phyloP scores from a whole-genome alignment of 2,113 vertebrate genomes.

The Gnathonemus longibarbis region DNA sequence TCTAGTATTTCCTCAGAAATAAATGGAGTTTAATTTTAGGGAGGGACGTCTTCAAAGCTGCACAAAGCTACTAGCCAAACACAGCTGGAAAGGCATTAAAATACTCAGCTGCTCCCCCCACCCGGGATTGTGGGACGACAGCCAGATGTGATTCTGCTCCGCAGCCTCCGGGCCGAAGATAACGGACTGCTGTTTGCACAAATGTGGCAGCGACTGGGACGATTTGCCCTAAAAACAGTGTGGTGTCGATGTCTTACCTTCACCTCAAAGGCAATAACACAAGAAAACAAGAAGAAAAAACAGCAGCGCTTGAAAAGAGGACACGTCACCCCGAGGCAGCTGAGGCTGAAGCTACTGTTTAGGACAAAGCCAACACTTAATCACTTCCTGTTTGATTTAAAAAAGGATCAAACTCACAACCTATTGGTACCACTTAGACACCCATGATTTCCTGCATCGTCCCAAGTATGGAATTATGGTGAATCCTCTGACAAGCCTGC shows the following conservation, averaged over 20 bases:
- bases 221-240: background rate
- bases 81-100: background rate
- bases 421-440: background rate
- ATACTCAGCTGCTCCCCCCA: background rate
- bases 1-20: background rate
- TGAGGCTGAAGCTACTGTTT: background rate
- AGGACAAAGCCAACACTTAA: background rate
- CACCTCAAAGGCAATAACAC: background rate
- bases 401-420: background rate
- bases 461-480: background rate
- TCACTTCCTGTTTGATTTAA: background rate
- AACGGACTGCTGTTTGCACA: background rate
- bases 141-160: background rate
- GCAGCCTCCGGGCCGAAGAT: background rate
- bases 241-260: background rate
- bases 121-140: background rate
- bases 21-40: background rate
- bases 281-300: background rate
- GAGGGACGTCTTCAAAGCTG: background rate
- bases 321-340: background rate
- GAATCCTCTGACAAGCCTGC: background rate
- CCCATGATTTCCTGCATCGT: background rate
- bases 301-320: background rate
- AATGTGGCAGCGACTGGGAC: background rate
- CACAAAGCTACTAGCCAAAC: background rate